Conservation (phyloP, 2,113 vertebrate species). For the Cebus imitator region DNA sequence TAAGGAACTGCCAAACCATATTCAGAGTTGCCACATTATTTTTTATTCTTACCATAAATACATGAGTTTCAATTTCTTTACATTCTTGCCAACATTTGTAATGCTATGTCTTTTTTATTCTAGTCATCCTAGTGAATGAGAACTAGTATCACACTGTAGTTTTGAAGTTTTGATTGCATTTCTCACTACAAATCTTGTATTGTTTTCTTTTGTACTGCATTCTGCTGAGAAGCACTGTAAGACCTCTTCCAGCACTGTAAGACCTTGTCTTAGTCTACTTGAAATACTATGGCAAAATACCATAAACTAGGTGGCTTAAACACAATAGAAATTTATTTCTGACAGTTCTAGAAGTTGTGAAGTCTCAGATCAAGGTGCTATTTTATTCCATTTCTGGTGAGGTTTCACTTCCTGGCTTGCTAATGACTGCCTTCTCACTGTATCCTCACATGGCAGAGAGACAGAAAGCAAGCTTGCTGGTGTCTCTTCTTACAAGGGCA, state of each 20-base stretch:
- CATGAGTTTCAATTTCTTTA: not conserved
- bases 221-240: not conserved
- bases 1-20: not conserved
- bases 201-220: not conserved
- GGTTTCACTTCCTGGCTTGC: not conserved
- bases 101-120: not conserved
- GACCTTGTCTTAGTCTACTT: not conserved
- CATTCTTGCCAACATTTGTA: not conserved
- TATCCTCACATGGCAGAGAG: not conserved
- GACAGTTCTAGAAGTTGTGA: not conserved
- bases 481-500: not conserved
- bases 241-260: not conserved
- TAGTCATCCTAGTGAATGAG: not conserved
- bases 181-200: not conserved
- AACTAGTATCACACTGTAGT: not conserved
- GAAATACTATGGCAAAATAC: not conserved
- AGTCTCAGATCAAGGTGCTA: not conserved
- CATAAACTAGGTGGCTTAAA: not conserved
- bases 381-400: not conserved
- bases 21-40: not conserved
- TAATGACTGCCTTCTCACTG: not conserved
- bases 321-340: not conserved
- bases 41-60: not conserved
- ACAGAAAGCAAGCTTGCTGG: not conserved
- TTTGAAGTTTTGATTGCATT: not conserved